phyloP scores from a whole-genome alignment of 2,888 invertebrate species.

The Polyploca ridens region DNA sequence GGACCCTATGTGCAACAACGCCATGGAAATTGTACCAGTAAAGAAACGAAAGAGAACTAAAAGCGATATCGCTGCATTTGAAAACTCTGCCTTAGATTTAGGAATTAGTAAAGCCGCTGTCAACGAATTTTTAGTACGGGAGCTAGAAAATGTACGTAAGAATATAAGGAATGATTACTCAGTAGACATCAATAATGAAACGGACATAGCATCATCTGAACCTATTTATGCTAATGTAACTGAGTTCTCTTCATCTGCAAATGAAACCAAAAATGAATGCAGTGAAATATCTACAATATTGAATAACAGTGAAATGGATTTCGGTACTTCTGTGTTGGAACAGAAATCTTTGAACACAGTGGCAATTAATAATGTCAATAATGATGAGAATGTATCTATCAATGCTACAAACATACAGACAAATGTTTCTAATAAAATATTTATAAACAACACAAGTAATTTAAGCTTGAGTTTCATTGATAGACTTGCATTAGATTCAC shows the following conservation, averaged over 20 bases:
- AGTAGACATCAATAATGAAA: constrained; percentile 11
- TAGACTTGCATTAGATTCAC: constrained; percentile 71
- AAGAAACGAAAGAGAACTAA: constrained; percentile 73
- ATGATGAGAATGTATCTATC: constrained; percentile 35
- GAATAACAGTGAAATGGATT: constrained; percentile 53
- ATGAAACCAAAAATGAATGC: constrained; percentile 16
- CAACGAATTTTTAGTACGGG: constrained; percentile 68
- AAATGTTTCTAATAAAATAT: constrained; percentile 67
- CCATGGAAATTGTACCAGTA: constrained; percentile 74
- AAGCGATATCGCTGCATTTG: constrained; percentile 70
- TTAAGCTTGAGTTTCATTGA: constrained; percentile 78
- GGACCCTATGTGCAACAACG: constrained; percentile 78
- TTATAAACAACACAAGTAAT: constrained; percentile 67
- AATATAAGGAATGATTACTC: constrained; percentile 48
- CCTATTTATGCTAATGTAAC: constrained; percentile 65
- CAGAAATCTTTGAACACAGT: constrained; percentile 53
- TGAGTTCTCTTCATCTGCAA: constrained; percentile 23
- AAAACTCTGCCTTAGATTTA: constrained; percentile 73
- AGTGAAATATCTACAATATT: constrained; percentile 30
- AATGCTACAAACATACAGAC: constrained; percentile 63
- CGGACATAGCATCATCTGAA: constrained; percentile 31
- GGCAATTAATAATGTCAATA: constrained; percentile 31
- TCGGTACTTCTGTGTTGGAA: constrained; percentile 64
- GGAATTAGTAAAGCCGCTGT: constrained; percentile 66
- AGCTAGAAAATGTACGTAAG: constrained; percentile 73